These are phyloP conservation scores for Cephus nigrinus DNA, from an alignment of 2,888 invertebrate genomes.

Conservation along the genomic window DNA sequence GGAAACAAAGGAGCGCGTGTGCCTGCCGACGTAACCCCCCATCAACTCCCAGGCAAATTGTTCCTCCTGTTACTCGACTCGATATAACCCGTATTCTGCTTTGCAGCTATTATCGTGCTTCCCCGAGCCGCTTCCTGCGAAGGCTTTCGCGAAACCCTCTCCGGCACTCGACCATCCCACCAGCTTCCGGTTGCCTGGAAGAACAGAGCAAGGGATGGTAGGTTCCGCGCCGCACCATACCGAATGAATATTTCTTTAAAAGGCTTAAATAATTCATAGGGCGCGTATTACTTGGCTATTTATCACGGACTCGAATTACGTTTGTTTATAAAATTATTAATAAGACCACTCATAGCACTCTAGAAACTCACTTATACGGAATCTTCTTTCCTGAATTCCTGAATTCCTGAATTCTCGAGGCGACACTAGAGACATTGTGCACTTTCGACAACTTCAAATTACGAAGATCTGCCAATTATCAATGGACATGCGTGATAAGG, in stretches of 20 bases:
- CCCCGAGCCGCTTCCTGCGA: background rate
- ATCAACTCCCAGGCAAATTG: constrained; percentile 31
- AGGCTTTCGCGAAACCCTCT: constrained; percentile 5
- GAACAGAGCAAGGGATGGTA: no score
- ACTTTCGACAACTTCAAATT: no score
- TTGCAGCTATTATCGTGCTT: constrained; percentile 28
- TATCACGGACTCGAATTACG: constrained; percentile 2
- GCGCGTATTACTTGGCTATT: constrained; percentile 11
- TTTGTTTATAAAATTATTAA: constrained; percentile 1
- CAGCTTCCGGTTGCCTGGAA: background rate
- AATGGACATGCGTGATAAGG: no score
- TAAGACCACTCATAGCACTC: background rate
- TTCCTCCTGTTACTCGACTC: constrained; percentile 40
- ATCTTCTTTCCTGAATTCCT: no score
- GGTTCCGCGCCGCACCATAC: background rate
- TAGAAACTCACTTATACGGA: no score
- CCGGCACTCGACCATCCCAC: background rate
- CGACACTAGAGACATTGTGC: no score
- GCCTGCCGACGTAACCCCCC: no score
- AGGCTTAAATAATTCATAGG: constrained; percentile 26
- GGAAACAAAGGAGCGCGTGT: no score
- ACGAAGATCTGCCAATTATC: no score
- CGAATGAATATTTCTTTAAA: constrained; percentile 28
- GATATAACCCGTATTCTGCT: constrained; percentile 33
- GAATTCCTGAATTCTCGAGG: no score